Evolutionary conservation across 1,140 invertebrate species (phyloP), one percentile per base, ranked within the genome.

Genomic region (Caenorhabditis brenneri): DNA sequence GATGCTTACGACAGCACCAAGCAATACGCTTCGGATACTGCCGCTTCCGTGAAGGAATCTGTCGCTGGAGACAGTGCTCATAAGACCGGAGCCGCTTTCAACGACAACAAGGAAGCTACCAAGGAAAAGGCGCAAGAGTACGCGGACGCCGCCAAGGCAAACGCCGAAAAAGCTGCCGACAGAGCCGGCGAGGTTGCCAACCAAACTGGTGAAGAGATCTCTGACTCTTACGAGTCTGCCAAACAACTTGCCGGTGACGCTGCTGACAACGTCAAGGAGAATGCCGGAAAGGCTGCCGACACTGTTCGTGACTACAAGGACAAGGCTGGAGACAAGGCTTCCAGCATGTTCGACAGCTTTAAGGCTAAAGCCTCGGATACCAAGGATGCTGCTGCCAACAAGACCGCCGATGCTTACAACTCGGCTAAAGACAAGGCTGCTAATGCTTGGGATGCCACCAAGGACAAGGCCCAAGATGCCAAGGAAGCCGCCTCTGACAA

Each of bases 121-220:
- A 36, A 36, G 19, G 58, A 24, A 19, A 55, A 65, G 58, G 29
- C 58, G n/a, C 29, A 74, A 12, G 65, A 74, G n/a, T 74, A 31
- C 22, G 33, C 65, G n/a, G 36, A 74, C 10, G 65, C 65, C n/a
- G 65, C 65, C 10, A 55, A 55, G 65, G n/a, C 33, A 7, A 42
- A 74, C n/a, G 65, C 65, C 12, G 27, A 74, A 74, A 74, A 74
- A 6, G n/a, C 65, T 10, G 65, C 65, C 7, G 65, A 74, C 65
- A 74, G 33, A 10, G 65, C 36, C 22, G 42, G 42, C 27, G 65
- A 74, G 3, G 5, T 74, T 46, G 65, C 65, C 33, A 74, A 42
- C 16, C 65, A 74, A 15, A 42, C 65, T 42, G 65, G 65, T 42
- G 65, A 74, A 24, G 36, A 74, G 65, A 74, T 74, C 36, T 74